Evolutionary conservation across 2,797 vertebrate genomes (phyloP).

Genomic region (Meriones psammophilus): DNA sequence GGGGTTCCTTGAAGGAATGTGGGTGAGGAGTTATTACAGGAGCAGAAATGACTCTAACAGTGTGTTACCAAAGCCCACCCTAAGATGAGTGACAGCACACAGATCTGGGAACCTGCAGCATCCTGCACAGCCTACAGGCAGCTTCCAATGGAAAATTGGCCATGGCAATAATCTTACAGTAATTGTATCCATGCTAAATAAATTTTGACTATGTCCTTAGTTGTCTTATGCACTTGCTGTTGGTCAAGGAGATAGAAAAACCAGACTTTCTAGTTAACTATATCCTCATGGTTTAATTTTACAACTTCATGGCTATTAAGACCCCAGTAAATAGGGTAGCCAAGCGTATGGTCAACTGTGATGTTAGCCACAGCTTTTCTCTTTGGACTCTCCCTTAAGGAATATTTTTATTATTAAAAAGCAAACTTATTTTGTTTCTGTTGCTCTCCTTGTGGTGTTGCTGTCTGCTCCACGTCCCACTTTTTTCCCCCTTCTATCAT

Average conservation of each 20-base stretch:
- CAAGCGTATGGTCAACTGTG: neutral
- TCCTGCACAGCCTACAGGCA: neutral
- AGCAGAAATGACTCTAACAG: neutral
- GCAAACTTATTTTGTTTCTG: neutral
- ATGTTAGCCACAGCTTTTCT: neutral
- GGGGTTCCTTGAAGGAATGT: neutral
- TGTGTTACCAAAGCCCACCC: neutral
- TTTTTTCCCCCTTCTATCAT: too few species aligned
- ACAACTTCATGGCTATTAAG: neutral
- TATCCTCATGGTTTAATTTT: neutral
- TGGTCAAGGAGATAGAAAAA: conserved; percentile 60
- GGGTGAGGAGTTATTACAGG: neutral
- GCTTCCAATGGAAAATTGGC: neutral
- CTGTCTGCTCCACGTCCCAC: too few species aligned
- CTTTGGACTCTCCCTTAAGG: neutral
- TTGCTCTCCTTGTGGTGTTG: too few species aligned
- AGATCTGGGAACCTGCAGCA: neutral
- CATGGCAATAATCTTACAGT: neutral
- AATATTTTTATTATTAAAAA: neutral
- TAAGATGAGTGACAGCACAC: neutral
- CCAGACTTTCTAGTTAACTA: conserved; percentile 17
- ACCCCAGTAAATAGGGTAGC: neutral
- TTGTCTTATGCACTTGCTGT: neutral
- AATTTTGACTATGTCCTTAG: neutral
- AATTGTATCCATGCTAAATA: neutral